phyloP scores from a whole-genome alignment of 2,113 vertebrate genomes.

The Gnathochromis pfefferi region DNA sequence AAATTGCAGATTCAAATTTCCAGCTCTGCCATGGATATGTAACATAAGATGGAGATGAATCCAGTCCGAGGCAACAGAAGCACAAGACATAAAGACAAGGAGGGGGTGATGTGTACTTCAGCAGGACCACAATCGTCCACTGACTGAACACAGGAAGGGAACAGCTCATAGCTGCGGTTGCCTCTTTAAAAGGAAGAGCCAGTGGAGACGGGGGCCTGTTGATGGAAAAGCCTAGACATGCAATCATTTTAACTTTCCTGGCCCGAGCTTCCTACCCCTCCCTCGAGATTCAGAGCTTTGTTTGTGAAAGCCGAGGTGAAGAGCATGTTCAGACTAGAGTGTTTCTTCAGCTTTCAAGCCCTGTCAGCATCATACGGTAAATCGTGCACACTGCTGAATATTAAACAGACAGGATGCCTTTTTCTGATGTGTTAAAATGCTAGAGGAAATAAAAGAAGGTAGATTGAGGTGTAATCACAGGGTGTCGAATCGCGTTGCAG shows the following conservation, averaged over 20 bases:
- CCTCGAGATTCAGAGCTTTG: conserved; percentile 17
- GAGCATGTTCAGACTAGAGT: conserved; percentile 48
- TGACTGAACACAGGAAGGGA: background rate
- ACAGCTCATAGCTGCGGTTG: conserved; percentile 20
- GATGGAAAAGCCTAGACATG: conserved; percentile 49
- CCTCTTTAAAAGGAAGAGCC: conserved; percentile 12
- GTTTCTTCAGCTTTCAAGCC: background rate
- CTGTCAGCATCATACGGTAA: background rate
- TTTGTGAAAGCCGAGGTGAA: conserved; percentile 24
- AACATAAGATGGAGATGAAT: background rate
- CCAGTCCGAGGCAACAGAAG: background rate
- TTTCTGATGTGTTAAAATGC: background rate
- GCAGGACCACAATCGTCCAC: conserved; percentile 3
- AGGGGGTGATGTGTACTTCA: background rate
- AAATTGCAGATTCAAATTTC: background rate
- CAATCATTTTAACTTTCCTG: conserved; percentile 60
- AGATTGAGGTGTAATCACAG: background rate
- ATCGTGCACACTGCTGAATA: background rate
- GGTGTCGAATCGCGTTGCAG: background rate
- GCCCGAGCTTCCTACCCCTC: conserved; percentile 5
- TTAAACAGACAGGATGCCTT: background rate
- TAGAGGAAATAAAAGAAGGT: background rate
- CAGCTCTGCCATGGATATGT: background rate
- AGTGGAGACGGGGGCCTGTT: conserved; percentile 7
- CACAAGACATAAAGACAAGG: background rate